Evolutionary conservation across 2,797 vertebrate species (phyloP), one percentile per base, ranked within the genome.

Genomic region (Amazonetta brasiliensis): DNA sequence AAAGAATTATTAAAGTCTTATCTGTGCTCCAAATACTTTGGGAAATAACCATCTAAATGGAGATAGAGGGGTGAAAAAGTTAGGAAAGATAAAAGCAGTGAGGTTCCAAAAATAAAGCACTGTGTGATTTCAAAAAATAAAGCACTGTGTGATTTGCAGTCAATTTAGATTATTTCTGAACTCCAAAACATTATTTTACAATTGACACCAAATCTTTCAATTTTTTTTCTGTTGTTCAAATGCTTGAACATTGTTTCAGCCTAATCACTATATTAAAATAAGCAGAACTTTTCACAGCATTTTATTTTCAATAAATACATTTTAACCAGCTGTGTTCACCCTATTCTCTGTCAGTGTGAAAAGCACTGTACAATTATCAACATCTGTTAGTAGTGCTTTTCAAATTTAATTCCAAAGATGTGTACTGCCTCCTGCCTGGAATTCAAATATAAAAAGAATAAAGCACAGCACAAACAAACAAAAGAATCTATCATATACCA

Each of bases 221-320:
- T 56, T 76, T 9, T 2, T 82, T 10, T 2, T 56, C 71, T 72
- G 82, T 84, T 72, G 3, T 74, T 83, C 66, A 72, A 83, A 88
- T 78, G 62, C 41, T 92, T 83, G 19, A 54, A 28, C 44, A 66
- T 67, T 71, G 33, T 75, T 44, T 74, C 58, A 87, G 44, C 13
- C 44, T 92, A 93, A 87, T 62, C 20, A 35, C 54, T 85, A 15
- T 15, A 83, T 16, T 64, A 77, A 92, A 94, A 82, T 69, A 73
- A 92, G 63, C 30, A 90, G 67, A 92, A 85, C 64, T 94, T 95
- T 63, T 83, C 69, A 55, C 41, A 87, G 68, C 31, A 62, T 85
- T 95, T 94, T 84, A 91, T 92, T 94, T 95, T 83, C 82, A 92
- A 67, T 84, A 92, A 92, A 92, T 72, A 92, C 72, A 87, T 79